Base-by-base conservation (phyloP, 1,140 invertebrate genomes). In the Drosophila santomea region DNA sequence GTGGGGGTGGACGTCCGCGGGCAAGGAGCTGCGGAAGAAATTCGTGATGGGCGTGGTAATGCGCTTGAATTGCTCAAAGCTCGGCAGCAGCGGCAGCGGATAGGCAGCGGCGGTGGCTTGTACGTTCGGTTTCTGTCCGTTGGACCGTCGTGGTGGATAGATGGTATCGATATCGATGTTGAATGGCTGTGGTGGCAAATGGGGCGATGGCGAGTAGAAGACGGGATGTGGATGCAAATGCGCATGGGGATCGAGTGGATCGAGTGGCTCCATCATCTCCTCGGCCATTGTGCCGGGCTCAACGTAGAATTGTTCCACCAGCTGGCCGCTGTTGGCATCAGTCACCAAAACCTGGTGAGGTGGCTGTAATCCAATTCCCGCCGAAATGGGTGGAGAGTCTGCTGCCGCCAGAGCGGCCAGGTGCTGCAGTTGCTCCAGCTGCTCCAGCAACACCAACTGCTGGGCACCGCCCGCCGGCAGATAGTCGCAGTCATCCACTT, bases 401-500 rank as follows among this genome's bases (percentile, higher is more conserved):
- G 90, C 79, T 6, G 90, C 90, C 4, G 90, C 90, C 51, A 90
- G 45, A 20, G 90, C 82, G 4, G 90, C 90, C 43, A 91, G 43
- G 20, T 91, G 85, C 45, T 91, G 90, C 67, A 91, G 51, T 51
- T 91, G 91, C 56, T 91, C 86, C 20, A 91, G 64, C 57, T 91
- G 91, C 58, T 91, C 90, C 67, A 91, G 68, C 60, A 91, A 63
- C 58, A 91, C 50, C 57, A 91, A 47, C 28, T 91, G 89, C 48
- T 91, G 83, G 35, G 82, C 48, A n/a, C 80, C 81, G 17, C 78
- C 77, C 5, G 38, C 48, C 1, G 90, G 77, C 58, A 92, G 58
- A 67, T 84, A 92, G 56, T 91, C 91, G 45, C 84, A 92, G 59
- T 92, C 91, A 39, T 92, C 91, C 50, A 92, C 91, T 64, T 91